Evolutionary conservation across 2,113 vertebrate genomes (phyloP).

Genomic region (Corvus hawaiiensis): DNA sequence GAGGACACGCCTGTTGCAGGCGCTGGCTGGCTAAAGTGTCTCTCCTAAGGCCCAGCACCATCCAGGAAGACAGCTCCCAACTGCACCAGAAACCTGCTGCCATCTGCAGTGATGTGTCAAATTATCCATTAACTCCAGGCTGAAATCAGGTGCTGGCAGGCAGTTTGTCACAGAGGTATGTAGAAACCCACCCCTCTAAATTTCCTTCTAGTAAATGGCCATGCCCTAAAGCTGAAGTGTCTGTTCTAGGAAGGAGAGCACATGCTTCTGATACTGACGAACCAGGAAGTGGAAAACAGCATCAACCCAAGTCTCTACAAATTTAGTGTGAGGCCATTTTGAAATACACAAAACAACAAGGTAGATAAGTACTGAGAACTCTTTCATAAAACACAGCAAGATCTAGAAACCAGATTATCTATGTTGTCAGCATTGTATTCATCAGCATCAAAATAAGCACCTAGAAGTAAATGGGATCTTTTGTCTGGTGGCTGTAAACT

Average conservation of each 20-base stretch:
- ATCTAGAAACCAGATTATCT: neutral
- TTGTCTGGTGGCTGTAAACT: neutral
- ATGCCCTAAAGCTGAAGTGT: neutral
- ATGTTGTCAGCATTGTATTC: neutral
- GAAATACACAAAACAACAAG: neutral
- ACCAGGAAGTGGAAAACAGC: neutral
- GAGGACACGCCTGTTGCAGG: accelerated
- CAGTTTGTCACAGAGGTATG: neutral
- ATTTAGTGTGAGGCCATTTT: neutral
- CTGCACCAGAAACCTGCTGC: neutral
- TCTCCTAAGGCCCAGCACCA: neutral
- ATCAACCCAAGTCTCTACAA: neutral
- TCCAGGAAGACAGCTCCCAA: neutral
- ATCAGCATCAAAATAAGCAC: neutral
- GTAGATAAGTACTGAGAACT: neutral
- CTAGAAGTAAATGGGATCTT: neutral
- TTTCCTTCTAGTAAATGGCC: neutral
- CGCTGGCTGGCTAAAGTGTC: neutral
- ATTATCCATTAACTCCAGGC: neutral
- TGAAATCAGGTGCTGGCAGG: neutral
- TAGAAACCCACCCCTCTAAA: neutral
- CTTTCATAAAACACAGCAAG: neutral
- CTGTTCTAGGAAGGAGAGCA: neutral
- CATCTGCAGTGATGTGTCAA: accelerated
- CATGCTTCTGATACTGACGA: neutral